A percentile compares a stretch with the other conserved stretches of the same genome.
Conservation (phyloP, 1,140 invertebrate genomes). For the Ephestia elutella region DNA sequence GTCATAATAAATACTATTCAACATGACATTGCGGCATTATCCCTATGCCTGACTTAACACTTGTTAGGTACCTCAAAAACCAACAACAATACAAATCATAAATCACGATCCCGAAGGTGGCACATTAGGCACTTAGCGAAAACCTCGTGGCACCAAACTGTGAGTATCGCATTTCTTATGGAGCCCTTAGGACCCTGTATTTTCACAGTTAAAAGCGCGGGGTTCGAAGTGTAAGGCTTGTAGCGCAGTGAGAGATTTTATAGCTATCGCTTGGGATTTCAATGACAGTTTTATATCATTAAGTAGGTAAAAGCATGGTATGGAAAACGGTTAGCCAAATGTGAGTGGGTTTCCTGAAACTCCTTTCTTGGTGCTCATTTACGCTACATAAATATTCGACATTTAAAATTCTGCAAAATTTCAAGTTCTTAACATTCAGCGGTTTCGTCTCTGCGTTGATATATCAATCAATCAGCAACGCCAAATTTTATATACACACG, state of each 20-base stretch:
- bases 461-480: too few species aligned
- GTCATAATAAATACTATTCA: not conserved
- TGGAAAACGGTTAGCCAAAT: too few species aligned
- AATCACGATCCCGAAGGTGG: not conserved
- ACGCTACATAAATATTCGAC: too few species aligned
- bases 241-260: conserved; percentile 17
- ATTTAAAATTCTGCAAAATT: too few species aligned
- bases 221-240: conserved; percentile 20
- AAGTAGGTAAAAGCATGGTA: too few species aligned
- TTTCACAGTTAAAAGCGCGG: conserved; percentile 62
- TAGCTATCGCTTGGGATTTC: not conserved
- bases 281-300: too few species aligned
- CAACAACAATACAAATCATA: not conserved
- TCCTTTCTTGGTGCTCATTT: too few species aligned
- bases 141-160: not conserved
- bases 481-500: too few species aligned
- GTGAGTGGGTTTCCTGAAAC: too few species aligned
- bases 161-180: conserved; percentile 39
- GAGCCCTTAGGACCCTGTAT: conserved; percentile 29
- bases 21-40: not conserved
- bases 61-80: not conserved
- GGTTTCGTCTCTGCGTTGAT: too few species aligned
- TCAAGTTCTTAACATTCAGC: too few species aligned
- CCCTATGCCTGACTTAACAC: not conserved
- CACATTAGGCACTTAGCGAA: not conserved